Evolutionary conservation across 2,113 vertebrate genomes (phyloP).

Genomic region (Ophiodon elongatus): DNA sequence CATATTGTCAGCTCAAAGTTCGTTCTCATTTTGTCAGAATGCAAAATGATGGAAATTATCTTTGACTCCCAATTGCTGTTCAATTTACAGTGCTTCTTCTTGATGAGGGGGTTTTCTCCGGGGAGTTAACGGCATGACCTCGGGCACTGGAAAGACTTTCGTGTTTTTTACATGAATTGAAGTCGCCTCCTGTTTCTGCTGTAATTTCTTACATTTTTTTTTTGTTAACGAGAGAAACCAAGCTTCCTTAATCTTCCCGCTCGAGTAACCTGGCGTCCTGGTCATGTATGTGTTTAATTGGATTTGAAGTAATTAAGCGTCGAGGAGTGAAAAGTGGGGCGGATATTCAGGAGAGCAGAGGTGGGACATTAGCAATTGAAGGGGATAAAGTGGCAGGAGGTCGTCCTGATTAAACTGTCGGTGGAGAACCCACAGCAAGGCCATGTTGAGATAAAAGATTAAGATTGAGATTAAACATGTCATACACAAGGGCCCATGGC

Average conservation of each 20-base stretch:
- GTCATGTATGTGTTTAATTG: neutral
- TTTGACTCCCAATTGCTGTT: neutral
- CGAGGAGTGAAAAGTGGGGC: neutral
- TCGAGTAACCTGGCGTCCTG: neutral
- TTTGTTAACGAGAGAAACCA: neutral
- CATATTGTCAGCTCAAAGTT: constrained; percentile 2
- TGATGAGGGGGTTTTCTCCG: neutral
- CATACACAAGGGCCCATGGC: neutral
- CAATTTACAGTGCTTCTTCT: neutral
- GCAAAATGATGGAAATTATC: constrained; percentile 1
- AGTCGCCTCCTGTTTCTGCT: neutral
- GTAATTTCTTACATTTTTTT: neutral
- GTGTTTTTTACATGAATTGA: neutral
- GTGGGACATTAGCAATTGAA: neutral
- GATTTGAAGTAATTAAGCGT: neutral
- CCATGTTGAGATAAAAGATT: constrained; percentile 7
- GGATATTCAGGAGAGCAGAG: neutral
- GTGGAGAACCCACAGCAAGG: neutral
- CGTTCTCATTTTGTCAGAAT: constrained; percentile 2
- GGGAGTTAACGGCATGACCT: neutral
- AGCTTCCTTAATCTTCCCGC: neutral
- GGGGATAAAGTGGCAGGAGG: neutral
- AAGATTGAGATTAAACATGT: constrained; percentile 37
- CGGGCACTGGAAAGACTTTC: neutral
- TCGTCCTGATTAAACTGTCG: neutral